Percentiles rank a stretch among this genome's conserved stretches.
phyloP scores from a whole-genome alignment of 1,140 invertebrate species.

The Telenomus remus region DNA sequence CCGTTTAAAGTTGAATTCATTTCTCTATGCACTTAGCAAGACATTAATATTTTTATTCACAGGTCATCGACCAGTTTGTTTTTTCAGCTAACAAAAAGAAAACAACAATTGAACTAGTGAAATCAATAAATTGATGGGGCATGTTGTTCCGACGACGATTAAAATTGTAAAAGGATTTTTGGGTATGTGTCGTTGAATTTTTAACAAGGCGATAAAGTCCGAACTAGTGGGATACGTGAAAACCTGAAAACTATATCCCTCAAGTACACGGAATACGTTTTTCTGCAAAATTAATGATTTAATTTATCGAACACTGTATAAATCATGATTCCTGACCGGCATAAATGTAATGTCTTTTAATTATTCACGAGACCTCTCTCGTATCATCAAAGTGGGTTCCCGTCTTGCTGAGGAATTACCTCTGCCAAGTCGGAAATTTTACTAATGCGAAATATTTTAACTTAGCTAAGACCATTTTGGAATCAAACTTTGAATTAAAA shows the following conservation, averaged over 20 bases:
- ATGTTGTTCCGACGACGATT: too few relatives aligned
- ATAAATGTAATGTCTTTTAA: slow-evolving; percentile 53
- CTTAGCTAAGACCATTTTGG: slow-evolving; percentile 14
- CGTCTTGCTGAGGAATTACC: slow-evolving; percentile 53
- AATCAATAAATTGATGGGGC: too few relatives aligned
- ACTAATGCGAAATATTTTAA: slow-evolving; percentile 50
- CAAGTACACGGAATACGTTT: slow-evolving; percentile 16
- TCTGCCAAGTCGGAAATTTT: slow-evolving; percentile 51
- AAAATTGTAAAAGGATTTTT: neutral
- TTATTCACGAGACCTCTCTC: slow-evolving; percentile 52
- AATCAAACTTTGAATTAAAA: slow-evolving; percentile 44
- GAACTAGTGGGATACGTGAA: neutral
- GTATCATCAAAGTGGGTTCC: slow-evolving; percentile 54
- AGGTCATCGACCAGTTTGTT: too few relatives aligned
- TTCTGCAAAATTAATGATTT: slow-evolving; percentile 45
- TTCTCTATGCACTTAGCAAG: too few relatives aligned
- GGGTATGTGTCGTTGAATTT: neutral
- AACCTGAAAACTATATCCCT: slow-evolving; percentile 1
- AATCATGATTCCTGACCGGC: slow-evolving; percentile 50
- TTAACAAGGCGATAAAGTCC: slow-evolving; percentile 1
- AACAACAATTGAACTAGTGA: too few relatives aligned
- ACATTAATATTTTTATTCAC: too few relatives aligned
- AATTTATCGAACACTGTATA: slow-evolving; percentile 50
- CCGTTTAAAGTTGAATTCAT: neutral
- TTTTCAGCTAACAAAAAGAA: too few relatives aligned